These are phyloP conservation scores for Macrostomum lignano DNA, from an alignment of 1,140 invertebrate species.

Conservation along the genomic window DNA sequence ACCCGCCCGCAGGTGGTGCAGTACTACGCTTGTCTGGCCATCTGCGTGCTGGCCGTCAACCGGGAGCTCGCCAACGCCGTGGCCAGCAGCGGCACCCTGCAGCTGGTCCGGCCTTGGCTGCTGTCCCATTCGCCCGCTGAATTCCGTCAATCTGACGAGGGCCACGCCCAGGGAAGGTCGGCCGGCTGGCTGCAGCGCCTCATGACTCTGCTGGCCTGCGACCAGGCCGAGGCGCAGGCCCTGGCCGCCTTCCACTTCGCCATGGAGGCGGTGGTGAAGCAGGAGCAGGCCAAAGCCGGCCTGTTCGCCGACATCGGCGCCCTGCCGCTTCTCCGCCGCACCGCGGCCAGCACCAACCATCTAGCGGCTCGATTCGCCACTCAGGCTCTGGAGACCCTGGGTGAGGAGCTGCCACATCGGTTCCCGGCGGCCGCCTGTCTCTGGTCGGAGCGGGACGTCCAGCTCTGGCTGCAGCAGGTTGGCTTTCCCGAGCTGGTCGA, in stretches of 20 bases:
- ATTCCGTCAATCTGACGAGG: slow-evolving; percentile 57
- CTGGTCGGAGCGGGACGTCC: slow-evolving; percentile 80
- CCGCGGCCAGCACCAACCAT: slow-evolving; percentile 85
- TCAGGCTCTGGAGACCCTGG: slow-evolving; percentile 69
- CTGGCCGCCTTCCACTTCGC: slow-evolving; percentile 93
- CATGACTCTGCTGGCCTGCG: slow-evolving; percentile 74
- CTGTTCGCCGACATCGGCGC: slow-evolving; percentile 78
- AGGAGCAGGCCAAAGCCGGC: slow-evolving; percentile 64
- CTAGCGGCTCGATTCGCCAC: slow-evolving; percentile 85
- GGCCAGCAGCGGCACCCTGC: slow-evolving; percentile 64
- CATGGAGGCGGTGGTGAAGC: slow-evolving; percentile 92
- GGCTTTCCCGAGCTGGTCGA: too few species aligned
- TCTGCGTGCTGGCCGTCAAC: slow-evolving; percentile 76
- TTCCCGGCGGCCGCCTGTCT: slow-evolving; percentile 83
- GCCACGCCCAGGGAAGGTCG: slow-evolving; percentile 77
- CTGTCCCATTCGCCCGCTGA: slow-evolving; percentile 65
- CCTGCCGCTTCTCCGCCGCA: slow-evolving; percentile 70
- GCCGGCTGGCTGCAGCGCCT: slow-evolving; percentile 72
- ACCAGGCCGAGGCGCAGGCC: slow-evolving; percentile 73
- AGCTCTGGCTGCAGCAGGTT: slow-evolving; percentile 77
- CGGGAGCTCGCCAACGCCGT: slow-evolving; percentile 84
- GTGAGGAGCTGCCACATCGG: slow-evolving; percentile 82
- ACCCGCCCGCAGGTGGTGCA: too few species aligned
- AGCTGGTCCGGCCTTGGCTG: slow-evolving; percentile 81
- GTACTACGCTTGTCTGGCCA: slow-evolving; percentile 89